Percentiles rank a stretch among this genome's conserved stretches.
These are phyloP conservation scores for Drosophila trapezifrons DNA, from an alignment of 1,140 invertebrate species.

Conservation along the genomic window DNA sequence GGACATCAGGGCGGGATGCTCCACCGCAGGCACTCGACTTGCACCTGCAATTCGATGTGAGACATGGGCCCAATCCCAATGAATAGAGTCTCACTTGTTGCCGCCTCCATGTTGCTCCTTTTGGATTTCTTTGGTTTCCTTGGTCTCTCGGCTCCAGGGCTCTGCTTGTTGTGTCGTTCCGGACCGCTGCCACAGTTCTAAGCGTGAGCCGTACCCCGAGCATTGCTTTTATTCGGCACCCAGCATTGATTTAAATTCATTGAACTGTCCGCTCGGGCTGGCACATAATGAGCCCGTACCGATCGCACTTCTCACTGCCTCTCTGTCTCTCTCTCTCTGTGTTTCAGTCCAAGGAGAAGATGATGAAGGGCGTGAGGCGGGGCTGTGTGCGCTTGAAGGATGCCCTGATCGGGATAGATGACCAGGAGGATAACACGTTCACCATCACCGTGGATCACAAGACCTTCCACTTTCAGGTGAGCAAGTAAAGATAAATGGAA, in stretches of 20 bases:
- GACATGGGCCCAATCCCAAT: background rate
- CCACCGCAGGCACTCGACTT: background rate
- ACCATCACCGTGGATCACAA: constrained; percentile 99
- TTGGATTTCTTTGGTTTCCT: background rate
- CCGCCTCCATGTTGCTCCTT: constrained; percentile 54
- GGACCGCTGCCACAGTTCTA: constrained; percentile 87
- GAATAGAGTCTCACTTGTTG: constrained; percentile 23
- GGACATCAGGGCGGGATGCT: constrained; percentile 63
- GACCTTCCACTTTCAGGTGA: constrained; percentile 97
- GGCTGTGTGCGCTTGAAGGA: constrained; percentile 97
- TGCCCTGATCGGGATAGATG: constrained; percentile 99
- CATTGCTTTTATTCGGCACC: constrained; percentile 85
- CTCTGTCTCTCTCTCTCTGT: background rate
- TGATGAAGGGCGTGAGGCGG: constrained; percentile 97
- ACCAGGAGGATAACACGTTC: constrained; percentile 99
- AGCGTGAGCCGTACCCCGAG: constrained; percentile 83
- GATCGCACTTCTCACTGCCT: constrained; percentile 9
- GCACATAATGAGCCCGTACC: constrained; percentile 21
- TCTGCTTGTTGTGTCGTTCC: constrained; percentile 42
- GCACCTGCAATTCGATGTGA: constrained; percentile 9
- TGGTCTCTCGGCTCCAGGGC: background rate
- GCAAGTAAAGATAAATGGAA: constrained; percentile 66
- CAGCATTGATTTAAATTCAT: constrained; percentile 51
- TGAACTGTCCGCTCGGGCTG: background rate
- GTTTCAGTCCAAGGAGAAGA: constrained; percentile 98